These are phyloP conservation scores for Erpobdella octoculata DNA, from an alignment of 2,888 invertebrate species.

Conservation along the genomic window DNA sequence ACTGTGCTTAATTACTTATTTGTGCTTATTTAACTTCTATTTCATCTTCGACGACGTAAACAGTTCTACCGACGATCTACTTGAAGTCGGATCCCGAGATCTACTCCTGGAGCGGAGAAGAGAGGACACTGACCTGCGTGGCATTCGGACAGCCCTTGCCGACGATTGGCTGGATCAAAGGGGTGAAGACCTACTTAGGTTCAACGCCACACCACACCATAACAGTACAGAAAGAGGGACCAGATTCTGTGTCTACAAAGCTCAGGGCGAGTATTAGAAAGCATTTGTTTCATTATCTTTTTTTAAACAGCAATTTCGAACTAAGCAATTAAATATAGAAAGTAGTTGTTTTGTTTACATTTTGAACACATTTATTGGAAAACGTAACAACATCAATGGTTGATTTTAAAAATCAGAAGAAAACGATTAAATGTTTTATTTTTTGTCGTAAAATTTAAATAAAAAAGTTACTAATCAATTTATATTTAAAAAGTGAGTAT, in stretches of 20 bases:
- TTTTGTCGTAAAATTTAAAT: too few species aligned
- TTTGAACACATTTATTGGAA: too few species aligned
- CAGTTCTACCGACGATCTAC: conserved; percentile 16
- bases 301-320: neutral
- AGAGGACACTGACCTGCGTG: conserved; percentile 20
- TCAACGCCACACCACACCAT: conserved; percentile 21
- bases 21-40: neutral
- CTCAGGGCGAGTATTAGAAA: conserved; percentile 5
- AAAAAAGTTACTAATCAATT: neutral
- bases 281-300: neutral
- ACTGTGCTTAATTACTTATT: neutral
- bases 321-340: too few species aligned
- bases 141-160: conserved; percentile 23
- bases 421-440: too few species aligned
- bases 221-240: neutral
- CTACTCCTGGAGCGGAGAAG: conserved; percentile 12
- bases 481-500: neutral
- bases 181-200: neutral
- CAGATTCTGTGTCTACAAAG: neutral
- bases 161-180: conserved; percentile 21
- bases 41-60: neutral
- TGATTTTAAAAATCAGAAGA: too few species aligned
- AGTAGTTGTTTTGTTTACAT: too few species aligned
- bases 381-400: too few species aligned
- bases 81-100: neutral